These are phyloP conservation scores for Mythimna impura DNA, from an alignment of 2,888 invertebrate genomes.

Conservation along the genomic window DNA sequence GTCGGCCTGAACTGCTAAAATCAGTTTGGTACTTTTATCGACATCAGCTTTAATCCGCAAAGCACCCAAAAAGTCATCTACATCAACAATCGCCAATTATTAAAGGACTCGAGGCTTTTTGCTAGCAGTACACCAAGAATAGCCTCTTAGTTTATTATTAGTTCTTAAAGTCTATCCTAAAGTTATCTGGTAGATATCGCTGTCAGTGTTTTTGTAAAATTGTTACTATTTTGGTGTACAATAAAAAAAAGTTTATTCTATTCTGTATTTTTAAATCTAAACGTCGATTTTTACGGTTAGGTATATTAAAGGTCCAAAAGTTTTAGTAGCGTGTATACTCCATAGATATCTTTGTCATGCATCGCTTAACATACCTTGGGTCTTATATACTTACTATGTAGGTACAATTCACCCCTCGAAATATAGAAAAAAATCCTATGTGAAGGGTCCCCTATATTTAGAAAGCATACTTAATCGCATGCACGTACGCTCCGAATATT, in stretches of 20 bases:
- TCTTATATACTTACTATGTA: conserved; percentile 84
- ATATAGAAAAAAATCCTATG: conserved; percentile 80
- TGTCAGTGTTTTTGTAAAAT: too few relatives aligned
- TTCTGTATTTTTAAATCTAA: not conserved
- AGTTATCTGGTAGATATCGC: too few relatives aligned
- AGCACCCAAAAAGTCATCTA: not conserved
- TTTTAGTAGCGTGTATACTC: conserved; percentile 63
- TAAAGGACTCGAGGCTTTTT: too few relatives aligned
- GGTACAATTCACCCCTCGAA: conserved; percentile 83
- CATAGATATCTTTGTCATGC: conserved; percentile 69
- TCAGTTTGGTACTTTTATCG: not conserved
- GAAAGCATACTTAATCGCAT: conserved; percentile 88
- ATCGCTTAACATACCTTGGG: conserved; percentile 81
- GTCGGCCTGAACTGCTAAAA: not conserved
- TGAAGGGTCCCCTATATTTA: conserved; percentile 86
- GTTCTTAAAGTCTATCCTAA: too few relatives aligned
- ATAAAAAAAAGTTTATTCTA: too few relatives aligned
- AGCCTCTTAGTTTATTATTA: too few relatives aligned
- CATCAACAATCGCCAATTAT: not conserved
- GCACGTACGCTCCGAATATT: conserved; percentile 87
- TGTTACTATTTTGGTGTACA: too few relatives aligned
- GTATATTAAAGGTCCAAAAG: not conserved
- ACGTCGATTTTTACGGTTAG: not conserved
- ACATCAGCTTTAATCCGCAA: not conserved
- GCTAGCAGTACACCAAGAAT: too few relatives aligned